Evolutionary conservation across 2,888 invertebrate genomes (phyloP).

Genomic region (Perizoma affinitatum): DNA sequence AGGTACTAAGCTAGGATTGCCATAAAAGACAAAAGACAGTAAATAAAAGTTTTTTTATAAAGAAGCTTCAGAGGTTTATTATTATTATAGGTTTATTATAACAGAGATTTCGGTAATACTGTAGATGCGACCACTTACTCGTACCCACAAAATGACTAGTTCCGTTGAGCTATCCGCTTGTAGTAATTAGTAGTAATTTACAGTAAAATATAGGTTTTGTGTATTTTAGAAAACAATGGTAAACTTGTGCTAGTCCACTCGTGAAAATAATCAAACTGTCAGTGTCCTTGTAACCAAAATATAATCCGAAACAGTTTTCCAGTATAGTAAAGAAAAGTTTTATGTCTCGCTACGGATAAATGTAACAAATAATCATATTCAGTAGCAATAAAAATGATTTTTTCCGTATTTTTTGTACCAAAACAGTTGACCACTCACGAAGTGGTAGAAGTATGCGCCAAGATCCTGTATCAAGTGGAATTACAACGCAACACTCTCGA

Average conservation of each 20-base stretch:
- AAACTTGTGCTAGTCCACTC: no score
- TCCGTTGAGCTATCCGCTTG: not conserved
- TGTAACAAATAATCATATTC: no score
- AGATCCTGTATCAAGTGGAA: slow-evolving; percentile 98
- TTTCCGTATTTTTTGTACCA: slow-evolving; percentile 19
- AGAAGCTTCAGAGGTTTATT: slow-evolving; percentile 15
- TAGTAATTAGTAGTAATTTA: slow-evolving; percentile 11
- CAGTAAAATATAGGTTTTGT: slow-evolving; percentile 5
- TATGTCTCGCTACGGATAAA: no score
- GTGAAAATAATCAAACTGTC: no score
- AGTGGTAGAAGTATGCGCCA: slow-evolving; percentile 97
- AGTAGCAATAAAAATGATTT: not conserved
- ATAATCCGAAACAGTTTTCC: no score
- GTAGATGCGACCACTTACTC: slow-evolving; percentile 7
- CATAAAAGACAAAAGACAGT: slow-evolving; percentile 11
- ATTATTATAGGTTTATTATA: no score
- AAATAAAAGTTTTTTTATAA: slow-evolving; percentile 9
- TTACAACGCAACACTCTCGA: slow-evolving; percentile 94
- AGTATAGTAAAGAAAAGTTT: no score
- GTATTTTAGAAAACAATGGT: no score
- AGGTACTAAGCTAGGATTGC: not conserved
- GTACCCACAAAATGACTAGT: not conserved
- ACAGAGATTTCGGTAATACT: slow-evolving; percentile 15
- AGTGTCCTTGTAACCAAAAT: no score
- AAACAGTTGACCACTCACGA: slow-evolving; percentile 94